These are phyloP conservation scores for Mastomys natalensis DNA, from an alignment of 2,113 vertebrate species.

Conservation along the genomic window DNA sequence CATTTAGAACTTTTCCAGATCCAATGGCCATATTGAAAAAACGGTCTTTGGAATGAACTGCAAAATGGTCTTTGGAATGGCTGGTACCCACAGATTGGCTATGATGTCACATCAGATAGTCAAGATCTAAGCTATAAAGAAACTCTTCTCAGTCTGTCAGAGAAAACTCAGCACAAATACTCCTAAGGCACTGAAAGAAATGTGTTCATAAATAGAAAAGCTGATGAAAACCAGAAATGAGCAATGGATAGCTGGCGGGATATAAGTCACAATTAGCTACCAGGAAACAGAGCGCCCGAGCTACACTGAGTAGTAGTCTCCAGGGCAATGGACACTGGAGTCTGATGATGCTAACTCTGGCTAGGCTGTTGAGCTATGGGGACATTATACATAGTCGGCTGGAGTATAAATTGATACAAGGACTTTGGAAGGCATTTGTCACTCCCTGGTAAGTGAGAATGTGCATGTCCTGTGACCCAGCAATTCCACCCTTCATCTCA, in stretches of 20 bases:
- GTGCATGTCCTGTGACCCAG: background rate
- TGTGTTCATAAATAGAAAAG: background rate
- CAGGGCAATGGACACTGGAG: background rate
- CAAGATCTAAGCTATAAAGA: background rate
- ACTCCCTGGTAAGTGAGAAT: background rate
- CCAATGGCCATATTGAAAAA: background rate
- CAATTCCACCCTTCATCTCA: background rate
- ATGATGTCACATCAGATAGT: background rate
- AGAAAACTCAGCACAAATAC: background rate
- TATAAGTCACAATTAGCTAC: no score
- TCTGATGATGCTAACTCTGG: accelerated
- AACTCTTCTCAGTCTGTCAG: background rate
- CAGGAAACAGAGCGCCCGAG: background rate
- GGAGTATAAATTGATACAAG: background rate
- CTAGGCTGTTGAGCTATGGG: background rate
- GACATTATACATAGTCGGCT: background rate
- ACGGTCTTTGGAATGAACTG: background rate
- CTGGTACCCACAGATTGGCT: background rate
- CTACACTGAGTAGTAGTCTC: accelerated
- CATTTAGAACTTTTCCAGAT: background rate
- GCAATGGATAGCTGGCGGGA: no score
- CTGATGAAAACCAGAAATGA: background rate
- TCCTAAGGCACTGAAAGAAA: background rate
- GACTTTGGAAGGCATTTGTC: background rate
- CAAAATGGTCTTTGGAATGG: background rate